These are phyloP conservation scores for Malurus splendens DNA, from an alignment of 2,797 vertebrate genomes.

Conservation along the genomic window DNA sequence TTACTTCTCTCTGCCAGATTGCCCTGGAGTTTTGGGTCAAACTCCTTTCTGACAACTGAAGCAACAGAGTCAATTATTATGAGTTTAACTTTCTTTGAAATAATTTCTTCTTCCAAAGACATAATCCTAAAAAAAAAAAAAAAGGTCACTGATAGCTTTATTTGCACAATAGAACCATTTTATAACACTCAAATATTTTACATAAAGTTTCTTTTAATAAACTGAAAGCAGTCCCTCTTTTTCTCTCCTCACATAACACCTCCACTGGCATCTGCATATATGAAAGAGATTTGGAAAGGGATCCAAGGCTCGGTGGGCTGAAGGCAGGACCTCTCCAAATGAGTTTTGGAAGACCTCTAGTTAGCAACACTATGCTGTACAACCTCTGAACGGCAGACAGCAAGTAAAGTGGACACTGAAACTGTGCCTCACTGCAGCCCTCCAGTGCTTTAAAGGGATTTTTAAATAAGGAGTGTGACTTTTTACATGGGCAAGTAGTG, in stretches of 20 bases:
- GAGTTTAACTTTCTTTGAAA: constrained; percentile 76
- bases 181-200: background rate
- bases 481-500: background rate
- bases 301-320: background rate
- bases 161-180: background rate
- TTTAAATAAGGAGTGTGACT: background rate
- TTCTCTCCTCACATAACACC: background rate
- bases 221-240: background rate
- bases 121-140: constrained; percentile 66
- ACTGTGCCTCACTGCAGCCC: background rate
- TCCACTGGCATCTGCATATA: background rate
- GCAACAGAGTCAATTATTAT: constrained; percentile 82
- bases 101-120: constrained; percentile 83
- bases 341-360: background rate
- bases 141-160: background rate
- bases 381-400: background rate
- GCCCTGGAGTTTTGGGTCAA: constrained; percentile 78
- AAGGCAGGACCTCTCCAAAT: background rate
- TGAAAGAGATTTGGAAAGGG: background rate
- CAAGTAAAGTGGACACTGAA: background rate
- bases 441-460: background rate
- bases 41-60: constrained; percentile 84
- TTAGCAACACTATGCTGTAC: background rate
- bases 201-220: background rate
- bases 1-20: constrained; percentile 78